Evolutionary conservation across 2,113 vertebrate species (phyloP).

Genomic region (Coptodon rendalli): DNA sequence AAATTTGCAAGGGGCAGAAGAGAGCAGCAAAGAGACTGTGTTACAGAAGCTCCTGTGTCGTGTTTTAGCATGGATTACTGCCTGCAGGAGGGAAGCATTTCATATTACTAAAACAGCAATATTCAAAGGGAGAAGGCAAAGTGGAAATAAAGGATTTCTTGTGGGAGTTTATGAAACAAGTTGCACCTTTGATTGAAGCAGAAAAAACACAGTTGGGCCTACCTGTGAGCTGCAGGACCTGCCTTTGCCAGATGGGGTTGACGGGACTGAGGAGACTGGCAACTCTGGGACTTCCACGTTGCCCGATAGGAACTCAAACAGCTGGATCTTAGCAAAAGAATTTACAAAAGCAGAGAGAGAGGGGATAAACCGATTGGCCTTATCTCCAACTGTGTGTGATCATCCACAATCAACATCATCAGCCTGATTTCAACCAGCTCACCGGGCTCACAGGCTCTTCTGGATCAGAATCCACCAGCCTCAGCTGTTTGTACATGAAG

Average conservation of each 20-base stretch:
- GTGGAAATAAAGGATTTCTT: not conserved
- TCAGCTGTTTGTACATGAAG: conserved; percentile 70
- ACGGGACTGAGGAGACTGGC: conserved; percentile 26
- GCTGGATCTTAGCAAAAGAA: conserved; percentile 69
- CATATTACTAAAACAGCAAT: conserved; percentile 2
- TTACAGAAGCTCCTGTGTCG: conserved; percentile 33
- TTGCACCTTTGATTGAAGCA: not conserved
- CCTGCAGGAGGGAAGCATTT: conserved; percentile 19
- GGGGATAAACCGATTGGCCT: not conserved
- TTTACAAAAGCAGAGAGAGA: not conserved
- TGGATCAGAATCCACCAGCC: conserved; percentile 56
- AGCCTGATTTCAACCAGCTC: conserved; percentile 44
- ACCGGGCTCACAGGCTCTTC: conserved; percentile 72
- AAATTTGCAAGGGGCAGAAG: conserved; percentile 50
- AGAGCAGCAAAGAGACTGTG: conserved; percentile 18
- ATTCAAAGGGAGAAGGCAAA: not conserved
- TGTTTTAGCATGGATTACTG: conserved; percentile 28
- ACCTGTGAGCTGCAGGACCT: conserved; percentile 57
- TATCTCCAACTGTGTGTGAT: not conserved
- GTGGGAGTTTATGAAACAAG: not conserved
- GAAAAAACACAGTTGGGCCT: not conserved
- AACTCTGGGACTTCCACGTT: conserved; percentile 23
- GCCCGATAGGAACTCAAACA: conserved; percentile 81
- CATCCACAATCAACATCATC: not conserved
- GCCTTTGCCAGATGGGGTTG: conserved; percentile 55